phyloP scores from a whole-genome alignment of 2,797 vertebrate species.

The Avahi laniger region DNA sequence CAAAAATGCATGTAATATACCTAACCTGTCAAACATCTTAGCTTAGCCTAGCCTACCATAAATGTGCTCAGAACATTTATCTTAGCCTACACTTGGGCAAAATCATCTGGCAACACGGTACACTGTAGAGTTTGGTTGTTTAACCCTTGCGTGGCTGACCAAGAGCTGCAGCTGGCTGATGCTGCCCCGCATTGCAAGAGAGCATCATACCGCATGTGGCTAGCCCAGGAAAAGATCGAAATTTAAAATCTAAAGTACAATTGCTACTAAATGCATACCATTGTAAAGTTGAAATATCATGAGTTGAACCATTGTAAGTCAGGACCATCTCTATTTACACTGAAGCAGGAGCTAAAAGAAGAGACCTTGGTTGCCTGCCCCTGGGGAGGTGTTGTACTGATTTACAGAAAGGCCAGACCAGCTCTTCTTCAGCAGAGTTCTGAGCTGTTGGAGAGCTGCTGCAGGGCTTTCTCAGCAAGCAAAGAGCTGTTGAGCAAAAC shows the following conservation, averaged over 20 bases:
- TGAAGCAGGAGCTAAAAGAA: neutral
- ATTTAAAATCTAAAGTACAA: neutral
- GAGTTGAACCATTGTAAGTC: neutral
- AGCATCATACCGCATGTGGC: neutral
- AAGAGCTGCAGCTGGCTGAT: neutral
- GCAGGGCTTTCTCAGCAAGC: neutral
- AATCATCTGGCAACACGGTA: neutral
- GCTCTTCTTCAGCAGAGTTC: neutral
- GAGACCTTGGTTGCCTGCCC: neutral
- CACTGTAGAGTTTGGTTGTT: neutral
- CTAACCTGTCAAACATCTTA: neutral
- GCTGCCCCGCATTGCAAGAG: neutral
- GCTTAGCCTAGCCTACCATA: neutral
- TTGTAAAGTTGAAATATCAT: neutral
- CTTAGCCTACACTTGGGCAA: neutral
- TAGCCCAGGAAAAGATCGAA: neutral
- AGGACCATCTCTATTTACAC: neutral
- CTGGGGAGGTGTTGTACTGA: neutral
- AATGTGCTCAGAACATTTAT: neutral
- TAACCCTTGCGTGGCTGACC: neutral
- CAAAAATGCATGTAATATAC: neutral
- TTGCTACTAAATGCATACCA: neutral
- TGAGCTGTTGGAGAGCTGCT: neutral
- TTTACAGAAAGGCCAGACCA: neutral
- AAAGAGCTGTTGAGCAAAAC: neutral